Percentiles rank a stretch among this genome's conserved stretches.
phyloP scores from a whole-genome alignment of 2,113 vertebrate genomes.

The Merops nubicus region DNA sequence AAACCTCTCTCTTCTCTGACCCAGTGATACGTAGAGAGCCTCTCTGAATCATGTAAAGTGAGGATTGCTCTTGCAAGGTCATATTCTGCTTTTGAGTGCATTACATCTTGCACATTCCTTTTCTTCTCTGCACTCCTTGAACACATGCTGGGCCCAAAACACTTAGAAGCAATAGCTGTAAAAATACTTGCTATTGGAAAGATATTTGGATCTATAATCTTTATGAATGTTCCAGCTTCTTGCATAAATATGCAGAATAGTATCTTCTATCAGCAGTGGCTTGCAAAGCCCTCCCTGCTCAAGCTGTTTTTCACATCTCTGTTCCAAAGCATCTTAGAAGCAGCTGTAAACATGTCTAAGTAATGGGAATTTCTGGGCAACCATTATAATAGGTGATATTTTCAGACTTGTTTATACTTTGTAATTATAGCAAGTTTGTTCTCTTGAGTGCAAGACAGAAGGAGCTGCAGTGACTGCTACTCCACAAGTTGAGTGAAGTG shows the following conservation, averaged over 20 bases:
- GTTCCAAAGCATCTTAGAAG: neutral
- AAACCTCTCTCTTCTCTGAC: neutral
- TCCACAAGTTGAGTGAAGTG: neutral
- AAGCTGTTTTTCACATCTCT: neutral
- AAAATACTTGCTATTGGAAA: neutral
- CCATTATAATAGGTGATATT: neutral
- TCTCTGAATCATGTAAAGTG: neutral
- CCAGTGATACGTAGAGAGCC: neutral
- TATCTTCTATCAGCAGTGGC: neutral
- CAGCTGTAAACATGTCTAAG: neutral
- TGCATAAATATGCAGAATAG: neutral
- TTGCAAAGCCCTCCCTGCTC: neutral
- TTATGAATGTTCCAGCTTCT: neutral
- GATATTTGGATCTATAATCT: neutral
- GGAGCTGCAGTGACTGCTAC: neutral
- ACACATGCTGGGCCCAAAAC: neutral
- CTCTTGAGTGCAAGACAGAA: neutral
- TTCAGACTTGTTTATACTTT: neutral
- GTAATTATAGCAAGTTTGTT: neutral
- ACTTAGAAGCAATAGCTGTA: neutral
- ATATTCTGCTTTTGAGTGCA: accelerated
- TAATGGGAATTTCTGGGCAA: neutral
- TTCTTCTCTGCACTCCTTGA: too few species aligned
- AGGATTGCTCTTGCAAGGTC: neutral
- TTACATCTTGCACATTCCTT: too few species aligned